Conservation (phyloP, 1,140 invertebrate species). For the Macrosteles quadrilineatus region DNA sequence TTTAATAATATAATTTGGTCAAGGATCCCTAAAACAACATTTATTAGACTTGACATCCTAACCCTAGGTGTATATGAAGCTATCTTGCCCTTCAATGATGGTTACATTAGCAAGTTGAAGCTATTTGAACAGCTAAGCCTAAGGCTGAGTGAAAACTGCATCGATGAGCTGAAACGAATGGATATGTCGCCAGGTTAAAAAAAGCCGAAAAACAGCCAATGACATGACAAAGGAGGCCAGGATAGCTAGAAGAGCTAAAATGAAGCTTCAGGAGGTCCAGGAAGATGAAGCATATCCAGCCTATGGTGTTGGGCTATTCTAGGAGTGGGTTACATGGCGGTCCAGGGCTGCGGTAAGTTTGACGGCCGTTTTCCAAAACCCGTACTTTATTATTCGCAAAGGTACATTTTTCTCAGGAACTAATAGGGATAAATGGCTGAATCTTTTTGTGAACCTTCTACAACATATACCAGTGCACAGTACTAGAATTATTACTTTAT, state of each 20-base stretch:
- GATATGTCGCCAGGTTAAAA: background rate
- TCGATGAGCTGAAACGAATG: background rate
- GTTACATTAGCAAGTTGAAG: background rate
- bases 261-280: background rate
- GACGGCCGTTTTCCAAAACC: background rate
- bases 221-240: background rate
- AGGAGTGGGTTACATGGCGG: background rate
- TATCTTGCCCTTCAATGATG: slow-evolving; percentile 19
- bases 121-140: background rate
- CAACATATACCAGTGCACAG: no score
- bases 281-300: background rate
- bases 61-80: slow-evolving; percentile 36
- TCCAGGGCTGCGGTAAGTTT: no score
- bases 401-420: background rate
- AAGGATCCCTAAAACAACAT: slow-evolving; percentile 38
- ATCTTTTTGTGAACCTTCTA: no score
- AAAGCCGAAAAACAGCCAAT: background rate
- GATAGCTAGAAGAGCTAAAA: background rate
- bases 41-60: slow-evolving; percentile 35
- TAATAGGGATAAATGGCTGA: no score
- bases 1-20: slow-evolving; percentile 42
- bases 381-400: background rate
- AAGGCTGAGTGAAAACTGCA: background rate
- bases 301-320: slow-evolving; percentile 1
- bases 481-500: slow-evolving; percentile 35